phyloP scores from a whole-genome alignment of 2,888 invertebrate species.

The Disparrhopalites patrizii region DNA sequence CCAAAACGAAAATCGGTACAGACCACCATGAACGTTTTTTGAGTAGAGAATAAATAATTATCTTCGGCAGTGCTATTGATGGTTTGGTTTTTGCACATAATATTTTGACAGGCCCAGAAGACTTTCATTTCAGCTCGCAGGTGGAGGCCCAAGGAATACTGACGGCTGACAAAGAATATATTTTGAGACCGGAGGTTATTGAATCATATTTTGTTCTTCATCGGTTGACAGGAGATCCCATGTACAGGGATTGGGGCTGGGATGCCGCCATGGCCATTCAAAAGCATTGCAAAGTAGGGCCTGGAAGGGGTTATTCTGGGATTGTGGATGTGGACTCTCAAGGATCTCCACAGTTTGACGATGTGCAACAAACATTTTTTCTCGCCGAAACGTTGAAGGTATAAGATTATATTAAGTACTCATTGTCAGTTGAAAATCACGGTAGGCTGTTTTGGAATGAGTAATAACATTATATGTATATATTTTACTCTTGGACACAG shows the following conservation, averaged over 20 bases:
- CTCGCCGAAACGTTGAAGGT: constrained; percentile 97
- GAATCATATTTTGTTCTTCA: constrained; percentile 97
- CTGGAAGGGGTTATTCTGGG: constrained; percentile 77
- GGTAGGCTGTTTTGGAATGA: not conserved
- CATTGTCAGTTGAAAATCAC: not conserved
- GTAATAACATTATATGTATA: no score
- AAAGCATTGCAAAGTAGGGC: constrained; percentile 77
- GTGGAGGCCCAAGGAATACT: constrained; percentile 82
- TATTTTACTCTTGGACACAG: constrained; percentile 57
- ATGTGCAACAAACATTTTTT: constrained; percentile 98
- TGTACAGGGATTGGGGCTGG: constrained; percentile 98
- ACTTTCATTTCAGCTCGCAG: constrained; percentile 35
- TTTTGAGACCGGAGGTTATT: constrained; percentile 87
- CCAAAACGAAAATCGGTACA: constrained; percentile 55
- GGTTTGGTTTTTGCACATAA: not conserved
- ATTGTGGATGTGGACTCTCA: constrained; percentile 86
- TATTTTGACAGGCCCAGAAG: constrained; percentile 37
- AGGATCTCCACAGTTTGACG: constrained; percentile 76
- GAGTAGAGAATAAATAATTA: not conserved
- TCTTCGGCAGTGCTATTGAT: not conserved
- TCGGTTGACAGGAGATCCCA: constrained; percentile 90
- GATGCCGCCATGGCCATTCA: constrained; percentile 83
- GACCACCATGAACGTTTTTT: not conserved
- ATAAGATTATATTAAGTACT: constrained; percentile 31
- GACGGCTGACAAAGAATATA: constrained; percentile 89